Conservation (phyloP, 2,888 invertebrate species). For the Alsophila aescularia region DNA sequence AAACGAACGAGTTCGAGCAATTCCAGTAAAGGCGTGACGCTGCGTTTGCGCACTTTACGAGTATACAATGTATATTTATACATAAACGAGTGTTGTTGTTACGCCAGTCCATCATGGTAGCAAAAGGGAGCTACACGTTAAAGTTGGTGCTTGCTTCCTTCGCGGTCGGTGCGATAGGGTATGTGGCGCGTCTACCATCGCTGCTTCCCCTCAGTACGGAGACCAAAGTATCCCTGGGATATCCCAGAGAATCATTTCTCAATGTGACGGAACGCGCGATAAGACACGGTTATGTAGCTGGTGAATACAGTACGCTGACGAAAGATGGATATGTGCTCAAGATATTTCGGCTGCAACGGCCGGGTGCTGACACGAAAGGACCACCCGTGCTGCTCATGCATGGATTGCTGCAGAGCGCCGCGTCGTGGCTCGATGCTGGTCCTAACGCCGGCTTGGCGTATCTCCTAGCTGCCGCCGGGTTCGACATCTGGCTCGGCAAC, state of each 20-base stretch:
- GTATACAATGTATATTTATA: conserved; percentile 3
- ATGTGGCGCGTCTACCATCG: conserved; percentile 19
- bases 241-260: conserved; percentile 35
- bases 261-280: conserved; percentile 36
- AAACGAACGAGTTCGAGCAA: too few species aligned
- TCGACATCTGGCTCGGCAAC: conserved; percentile 45
- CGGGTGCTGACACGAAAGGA: conserved; percentile 35
- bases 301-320: conserved; percentile 60
- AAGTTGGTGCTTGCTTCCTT: conserved; percentile 26
- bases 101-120: conserved; percentile 27
- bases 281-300: conserved; percentile 54
- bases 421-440: conserved; percentile 65
- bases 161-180: conserved; percentile 30
- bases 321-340: conserved; percentile 67
- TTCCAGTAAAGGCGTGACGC: too few species aligned
- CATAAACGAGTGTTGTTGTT: neutral
- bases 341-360: conserved; percentile 55
- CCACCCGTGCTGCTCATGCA: conserved; percentile 68
- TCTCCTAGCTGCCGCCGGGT: conserved; percentile 46
- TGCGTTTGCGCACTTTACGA: neutral
- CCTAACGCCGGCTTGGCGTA: conserved; percentile 53
- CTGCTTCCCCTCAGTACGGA: conserved; percentile 30
- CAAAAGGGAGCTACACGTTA: conserved; percentile 29
- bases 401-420: conserved; percentile 64
- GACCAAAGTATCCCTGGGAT: conserved; percentile 35